These are phyloP conservation scores for Drosophila nasuta DNA, from an alignment of 1,140 invertebrate genomes.

Conservation along the genomic window DNA sequence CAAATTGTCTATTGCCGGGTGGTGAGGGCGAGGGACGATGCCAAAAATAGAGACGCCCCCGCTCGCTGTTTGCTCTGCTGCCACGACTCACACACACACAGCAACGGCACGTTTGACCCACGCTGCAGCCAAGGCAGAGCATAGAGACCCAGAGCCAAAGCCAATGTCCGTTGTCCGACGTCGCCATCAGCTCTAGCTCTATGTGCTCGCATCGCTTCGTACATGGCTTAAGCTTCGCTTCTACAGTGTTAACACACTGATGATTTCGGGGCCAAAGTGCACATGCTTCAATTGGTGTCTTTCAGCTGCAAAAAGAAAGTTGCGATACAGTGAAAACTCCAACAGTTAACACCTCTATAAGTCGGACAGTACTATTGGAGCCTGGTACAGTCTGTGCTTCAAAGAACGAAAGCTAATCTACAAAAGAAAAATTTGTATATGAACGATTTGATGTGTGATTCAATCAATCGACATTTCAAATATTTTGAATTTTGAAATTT, in stretches of 20 bases:
- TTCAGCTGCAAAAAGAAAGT: too few relatives aligned
- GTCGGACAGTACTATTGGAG: too few relatives aligned
- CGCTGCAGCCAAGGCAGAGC: slow-evolving; percentile 47
- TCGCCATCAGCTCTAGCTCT: slow-evolving; percentile 46
- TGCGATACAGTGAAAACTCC: too few relatives aligned
- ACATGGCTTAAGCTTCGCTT: slow-evolving; percentile 72
- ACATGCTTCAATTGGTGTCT: not conserved
- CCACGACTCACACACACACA: slow-evolving; percentile 36
- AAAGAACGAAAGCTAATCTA: too few relatives aligned
- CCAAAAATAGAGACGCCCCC: slow-evolving; percentile 79
- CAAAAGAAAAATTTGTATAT: too few relatives aligned
- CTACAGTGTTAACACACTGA: slow-evolving; percentile 41
- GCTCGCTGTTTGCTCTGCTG: slow-evolving; percentile 43
- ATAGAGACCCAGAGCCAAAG: slow-evolving; percentile 27
- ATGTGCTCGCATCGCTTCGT: slow-evolving; percentile 49
- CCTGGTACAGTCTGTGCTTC: too few relatives aligned
- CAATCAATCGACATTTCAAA: too few relatives aligned
- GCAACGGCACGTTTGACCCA: slow-evolving; percentile 62
- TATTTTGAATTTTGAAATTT: too few relatives aligned
- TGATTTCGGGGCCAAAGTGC: not conserved
- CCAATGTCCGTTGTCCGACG: slow-evolving; percentile 32
- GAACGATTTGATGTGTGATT: too few relatives aligned
- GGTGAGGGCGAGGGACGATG: slow-evolving; percentile 28
- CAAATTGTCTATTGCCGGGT: slow-evolving; percentile 8
- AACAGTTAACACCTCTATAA: too few relatives aligned